A percentile compares a stretch with the other conserved stretches of the same genome.
Evolutionary conservation across 2,888 invertebrate genomes (phyloP).

Genomic region (Eristalinus aeneus): DNA sequence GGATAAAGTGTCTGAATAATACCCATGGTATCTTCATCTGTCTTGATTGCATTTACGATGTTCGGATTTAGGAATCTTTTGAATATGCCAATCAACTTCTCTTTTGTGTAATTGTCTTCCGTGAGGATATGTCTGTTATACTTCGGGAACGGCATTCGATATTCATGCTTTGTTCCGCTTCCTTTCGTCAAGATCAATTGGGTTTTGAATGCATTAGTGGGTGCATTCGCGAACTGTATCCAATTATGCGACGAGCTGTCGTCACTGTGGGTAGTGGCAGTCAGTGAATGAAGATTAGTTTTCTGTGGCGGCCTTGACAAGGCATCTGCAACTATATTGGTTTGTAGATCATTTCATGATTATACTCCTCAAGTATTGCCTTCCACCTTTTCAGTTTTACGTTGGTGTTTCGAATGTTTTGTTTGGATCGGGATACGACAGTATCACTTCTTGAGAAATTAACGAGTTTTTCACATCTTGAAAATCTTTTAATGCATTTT

Average conservation of each 20-base stretch:
- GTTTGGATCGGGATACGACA: no score
- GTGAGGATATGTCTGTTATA: no score
- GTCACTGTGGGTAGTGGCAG: no score
- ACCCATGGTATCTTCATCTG: slow-evolving; percentile 9
- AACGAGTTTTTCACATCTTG: no score
- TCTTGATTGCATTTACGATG: not conserved
- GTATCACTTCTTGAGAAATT: no score
- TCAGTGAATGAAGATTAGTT: no score
- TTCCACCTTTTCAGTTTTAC: slow-evolving; percentile 16
- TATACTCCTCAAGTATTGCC: slow-evolving; percentile 5
- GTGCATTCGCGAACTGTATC: not conserved
- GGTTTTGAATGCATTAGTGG: not conserved
- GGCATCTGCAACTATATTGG: slow-evolving; percentile 50
- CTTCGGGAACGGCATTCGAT: no score
- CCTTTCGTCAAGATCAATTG: not conserved
- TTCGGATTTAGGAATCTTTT: not conserved
- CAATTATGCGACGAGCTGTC: not conserved
- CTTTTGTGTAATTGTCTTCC: not conserved
- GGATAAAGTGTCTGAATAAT: not conserved
- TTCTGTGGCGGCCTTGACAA: not conserved
- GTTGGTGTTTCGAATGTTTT: not conserved
- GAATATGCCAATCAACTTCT: not conserved
- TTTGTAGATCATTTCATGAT: not conserved
- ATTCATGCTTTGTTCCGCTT: no score
- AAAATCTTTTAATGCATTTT: slow-evolving; percentile 24